phyloP scores from a whole-genome alignment of 2,888 invertebrate genomes.

The Pollenia labialis region DNA sequence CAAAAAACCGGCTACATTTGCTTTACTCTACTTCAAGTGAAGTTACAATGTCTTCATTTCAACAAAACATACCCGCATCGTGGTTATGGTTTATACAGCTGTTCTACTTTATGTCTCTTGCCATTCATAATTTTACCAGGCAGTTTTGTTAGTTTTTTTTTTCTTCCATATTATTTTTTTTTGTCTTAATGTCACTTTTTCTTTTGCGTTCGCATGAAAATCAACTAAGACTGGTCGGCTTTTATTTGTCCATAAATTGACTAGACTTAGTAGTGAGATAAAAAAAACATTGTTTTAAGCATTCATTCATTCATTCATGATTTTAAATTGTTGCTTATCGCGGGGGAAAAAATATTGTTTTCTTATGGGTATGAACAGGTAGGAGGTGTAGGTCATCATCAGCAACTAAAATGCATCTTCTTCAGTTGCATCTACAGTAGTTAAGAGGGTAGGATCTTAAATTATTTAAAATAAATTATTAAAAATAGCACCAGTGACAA shows the following conservation, averaged over 20 bases:
- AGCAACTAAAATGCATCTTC: background rate
- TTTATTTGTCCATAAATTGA: conserved; percentile 25
- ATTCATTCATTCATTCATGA: conserved; percentile 46
- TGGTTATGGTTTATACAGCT: conserved; percentile 44
- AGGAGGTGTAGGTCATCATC: conserved; percentile 35
- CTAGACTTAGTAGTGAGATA: conserved; percentile 26
- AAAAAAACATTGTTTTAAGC: conserved; percentile 3
- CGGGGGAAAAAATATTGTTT: conserved; percentile 15
- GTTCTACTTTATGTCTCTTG: conserved; percentile 44
- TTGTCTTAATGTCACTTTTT: conserved; percentile 38
- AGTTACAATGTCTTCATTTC: background rate
- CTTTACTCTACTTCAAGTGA: background rate
- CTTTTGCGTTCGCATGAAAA: conserved; percentile 16
- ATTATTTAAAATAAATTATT: background rate
- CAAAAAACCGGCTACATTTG: background rate
- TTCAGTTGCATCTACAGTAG: background rate
- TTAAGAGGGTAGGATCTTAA: background rate
- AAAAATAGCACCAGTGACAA: no score
- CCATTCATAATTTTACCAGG: conserved; percentile 45
- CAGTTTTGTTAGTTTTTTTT: conserved; percentile 26
- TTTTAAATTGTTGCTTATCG: conserved; percentile 5
- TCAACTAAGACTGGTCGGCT: conserved; percentile 12
- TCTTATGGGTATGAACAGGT: conserved; percentile 1
- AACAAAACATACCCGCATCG: background rate
- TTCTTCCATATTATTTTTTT: background rate